Conservation (phyloP, 92 coral and sea anemone species). For the Bergia sp. region DNA sequence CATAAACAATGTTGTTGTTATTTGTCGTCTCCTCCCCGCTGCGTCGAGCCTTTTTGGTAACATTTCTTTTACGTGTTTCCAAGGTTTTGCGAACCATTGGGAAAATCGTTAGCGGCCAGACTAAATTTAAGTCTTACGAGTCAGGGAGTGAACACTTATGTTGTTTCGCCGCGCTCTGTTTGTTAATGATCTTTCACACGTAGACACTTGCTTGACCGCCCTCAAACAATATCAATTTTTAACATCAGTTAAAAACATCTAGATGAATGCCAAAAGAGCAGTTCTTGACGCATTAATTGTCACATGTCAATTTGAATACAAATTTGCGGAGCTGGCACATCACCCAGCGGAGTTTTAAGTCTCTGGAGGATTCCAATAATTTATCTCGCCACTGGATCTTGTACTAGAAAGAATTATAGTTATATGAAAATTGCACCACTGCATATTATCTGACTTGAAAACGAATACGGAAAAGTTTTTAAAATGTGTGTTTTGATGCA, state of each 20-base stretch:
- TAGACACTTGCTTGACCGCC: not conserved
- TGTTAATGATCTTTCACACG: not conserved
- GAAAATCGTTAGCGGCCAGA: not conserved
- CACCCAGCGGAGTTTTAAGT: not conserved
- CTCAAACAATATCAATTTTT: constrained; percentile 6
- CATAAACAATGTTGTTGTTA: constrained; percentile 1
- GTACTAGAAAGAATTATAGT: not conserved
- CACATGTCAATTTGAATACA: not conserved
- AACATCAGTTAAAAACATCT: not conserved
- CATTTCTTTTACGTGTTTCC: constrained; percentile 26
- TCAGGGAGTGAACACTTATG: not conserved
- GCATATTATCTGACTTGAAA: not conserved
- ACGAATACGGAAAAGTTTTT: not conserved
- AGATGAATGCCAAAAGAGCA: constrained; percentile 15
- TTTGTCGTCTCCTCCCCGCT: not conserved
- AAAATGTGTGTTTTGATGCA: not conserved
- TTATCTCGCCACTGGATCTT: not conserved
- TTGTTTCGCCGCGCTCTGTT: not conserved
- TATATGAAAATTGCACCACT: not conserved
- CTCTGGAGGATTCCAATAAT: not conserved
- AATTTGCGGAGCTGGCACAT: not conserved
- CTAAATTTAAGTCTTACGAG: not conserved
- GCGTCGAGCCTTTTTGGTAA: not conserved
- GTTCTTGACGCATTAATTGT: not conserved
- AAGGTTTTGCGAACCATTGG: constrained; percentile 15